Conservation (phyloP, 2,797 vertebrate species). For the Tokudaia tokunoshimensis region DNA sequence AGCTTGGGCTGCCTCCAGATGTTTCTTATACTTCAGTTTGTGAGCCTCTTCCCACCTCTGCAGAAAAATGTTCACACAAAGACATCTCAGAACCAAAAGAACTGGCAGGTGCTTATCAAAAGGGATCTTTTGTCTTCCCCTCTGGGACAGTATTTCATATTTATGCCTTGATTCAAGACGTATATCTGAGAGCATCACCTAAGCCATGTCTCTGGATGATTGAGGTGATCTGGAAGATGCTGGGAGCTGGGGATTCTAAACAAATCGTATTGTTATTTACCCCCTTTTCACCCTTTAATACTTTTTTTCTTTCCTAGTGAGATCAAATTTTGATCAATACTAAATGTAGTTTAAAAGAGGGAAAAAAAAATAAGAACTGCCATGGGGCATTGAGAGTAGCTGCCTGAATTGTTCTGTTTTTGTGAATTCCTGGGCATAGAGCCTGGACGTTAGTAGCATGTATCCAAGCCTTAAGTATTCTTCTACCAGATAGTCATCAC, state of each 20-base stretch:
- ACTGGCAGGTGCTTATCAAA: slow-evolving; percentile 48
- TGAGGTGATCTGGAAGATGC: neutral
- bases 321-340: slow-evolving; percentile 22
- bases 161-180: slow-evolving; percentile 9
- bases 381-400: neutral
- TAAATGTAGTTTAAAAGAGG: neutral
- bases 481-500: neutral
- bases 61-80: slow-evolving; percentile 49
- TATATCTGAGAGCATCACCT: neutral
- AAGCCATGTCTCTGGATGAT: neutral
- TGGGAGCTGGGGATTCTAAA: neutral
- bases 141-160: slow-evolving; percentile 9
- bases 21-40: slow-evolving; percentile 57
- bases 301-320: slow-evolving; percentile 15
- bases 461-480: neutral
- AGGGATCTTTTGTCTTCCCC: slow-evolving; percentile 5
- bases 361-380: neutral
- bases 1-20: slow-evolving; percentile 73
- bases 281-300: neutral
- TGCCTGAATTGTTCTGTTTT: neutral
- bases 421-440: neutral
- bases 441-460: neutral
- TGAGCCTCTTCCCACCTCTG: slow-evolving; percentile 65
- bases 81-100: slow-evolving; percentile 49
- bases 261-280: neutral